Evolutionary conservation across 2,113 vertebrate genomes (phyloP), one percentile per base, ranked within the genome.

Genomic region (Salminus brasiliensis): DNA sequence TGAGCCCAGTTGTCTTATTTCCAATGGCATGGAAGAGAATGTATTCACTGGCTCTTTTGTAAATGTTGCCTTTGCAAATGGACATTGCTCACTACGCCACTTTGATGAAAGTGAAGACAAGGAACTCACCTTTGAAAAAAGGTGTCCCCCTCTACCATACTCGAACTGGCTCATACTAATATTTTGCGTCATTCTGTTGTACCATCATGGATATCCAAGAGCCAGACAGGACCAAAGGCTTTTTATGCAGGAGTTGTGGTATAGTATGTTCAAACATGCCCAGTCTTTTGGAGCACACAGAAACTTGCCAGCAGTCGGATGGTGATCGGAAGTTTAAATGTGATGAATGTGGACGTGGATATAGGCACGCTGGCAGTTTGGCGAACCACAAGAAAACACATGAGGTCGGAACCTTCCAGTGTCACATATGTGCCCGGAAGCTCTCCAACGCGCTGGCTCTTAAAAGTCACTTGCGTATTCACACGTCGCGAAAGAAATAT

Each of bases 371-470:
- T 5, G 95, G 95, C 32, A 97, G 95, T 84, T 83, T 96, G 75
- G 92, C 95, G 34, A 96, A 95, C 85, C 95, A 96, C 86, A 95
- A 92, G 74, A 93, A 92, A 83, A 95, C 94, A 62, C 94, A 95
- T 0, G 92, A 95, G 76, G 91, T 95, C 23, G 95, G 94, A 25
- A 93, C 91, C 67, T 96, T 95, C 85, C 88, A 88, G 43, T 96
- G 95, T 86, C 81, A 88, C 63, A 88, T 93, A 76, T 95, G 95
- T 84, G 88, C 90, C 84, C 92, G 93, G 88, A 87, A 93, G 84
- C 92, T 95, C 79, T 67, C 87, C 10, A 95, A 95, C 27, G 89
- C 93, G 12, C 80, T 92, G 41, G 89, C 92, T 21, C 82, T 94
- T 32, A 93, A 93, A 73, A 94, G 90, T 85, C 93, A 94, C 76